phyloP scores from a whole-genome alignment of 2,797 vertebrate species.

The Falco biarmicus region DNA sequence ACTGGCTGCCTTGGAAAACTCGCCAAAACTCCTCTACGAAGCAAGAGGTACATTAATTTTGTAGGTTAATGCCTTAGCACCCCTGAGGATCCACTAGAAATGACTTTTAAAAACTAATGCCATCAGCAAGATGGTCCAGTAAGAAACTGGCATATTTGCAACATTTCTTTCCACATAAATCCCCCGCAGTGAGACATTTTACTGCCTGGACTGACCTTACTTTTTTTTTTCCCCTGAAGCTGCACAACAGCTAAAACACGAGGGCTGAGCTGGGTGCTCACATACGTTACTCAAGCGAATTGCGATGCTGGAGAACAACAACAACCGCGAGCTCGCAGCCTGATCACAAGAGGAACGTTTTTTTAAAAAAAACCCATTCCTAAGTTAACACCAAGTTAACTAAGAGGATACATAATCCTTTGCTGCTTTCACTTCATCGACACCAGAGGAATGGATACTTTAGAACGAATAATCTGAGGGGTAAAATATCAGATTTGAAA shows the following conservation, averaged over 20 bases:
- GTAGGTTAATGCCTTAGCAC: background rate
- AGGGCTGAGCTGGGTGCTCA: background rate
- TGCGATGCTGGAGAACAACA: background rate
- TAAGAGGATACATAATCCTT: background rate
- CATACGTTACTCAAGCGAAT: background rate
- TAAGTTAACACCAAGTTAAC: conserved; percentile 6
- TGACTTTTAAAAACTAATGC: background rate
- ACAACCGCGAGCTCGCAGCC: background rate
- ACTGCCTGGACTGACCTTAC: background rate
- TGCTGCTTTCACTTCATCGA: conserved; percentile 11
- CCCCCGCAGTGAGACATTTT: background rate
- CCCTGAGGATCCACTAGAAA: background rate
- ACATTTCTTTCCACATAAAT: background rate
- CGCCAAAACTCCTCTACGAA: background rate
- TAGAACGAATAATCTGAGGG: background rate
- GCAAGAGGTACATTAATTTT: background rate
- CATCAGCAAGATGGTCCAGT: background rate
- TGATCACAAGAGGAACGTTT: background rate
- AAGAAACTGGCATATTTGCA: background rate
- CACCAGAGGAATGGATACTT: background rate
- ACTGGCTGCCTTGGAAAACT: background rate
- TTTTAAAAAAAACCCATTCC: background rate
- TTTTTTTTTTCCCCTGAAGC: background rate
- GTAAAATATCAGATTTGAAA: background rate
- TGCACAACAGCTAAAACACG: background rate